Conservation (phyloP, 2,888 invertebrate species). For the Syritta pipiens region DNA sequence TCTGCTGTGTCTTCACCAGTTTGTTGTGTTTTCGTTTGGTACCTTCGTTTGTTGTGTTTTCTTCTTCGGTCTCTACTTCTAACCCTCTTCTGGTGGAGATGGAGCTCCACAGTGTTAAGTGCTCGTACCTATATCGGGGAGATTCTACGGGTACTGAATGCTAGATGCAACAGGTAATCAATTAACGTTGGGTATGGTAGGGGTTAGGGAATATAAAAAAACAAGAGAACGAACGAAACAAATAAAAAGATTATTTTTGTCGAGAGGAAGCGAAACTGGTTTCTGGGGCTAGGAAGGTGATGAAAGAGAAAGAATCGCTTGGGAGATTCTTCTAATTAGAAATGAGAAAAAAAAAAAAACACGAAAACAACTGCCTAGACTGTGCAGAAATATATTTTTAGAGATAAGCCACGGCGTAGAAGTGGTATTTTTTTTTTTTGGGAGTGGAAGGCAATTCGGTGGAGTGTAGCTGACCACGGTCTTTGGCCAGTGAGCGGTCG, state of each 20-base stretch:
- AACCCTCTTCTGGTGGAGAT: conserved; percentile 29
- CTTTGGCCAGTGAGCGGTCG: too few species aligned
- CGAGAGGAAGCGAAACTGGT: conserved; percentile 55
- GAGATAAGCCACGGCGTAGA: too few species aligned
- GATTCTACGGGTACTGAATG: conserved; percentile 30
- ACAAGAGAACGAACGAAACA: background rate
- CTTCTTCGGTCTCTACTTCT: conserved; percentile 1
- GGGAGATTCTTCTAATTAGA: conserved; percentile 47
- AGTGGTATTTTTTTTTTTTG: too few species aligned
- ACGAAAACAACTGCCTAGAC: background rate
- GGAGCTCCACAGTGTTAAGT: background rate
- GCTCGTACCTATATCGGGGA: conserved; percentile 4
- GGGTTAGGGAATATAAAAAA: conserved; percentile 7
- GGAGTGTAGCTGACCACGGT: too few species aligned
- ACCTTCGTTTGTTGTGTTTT: conserved; percentile 8
- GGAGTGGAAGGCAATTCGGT: too few species aligned
- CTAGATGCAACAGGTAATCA: conserved; percentile 64
- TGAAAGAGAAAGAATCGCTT: conserved; percentile 12
- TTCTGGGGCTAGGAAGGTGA: conserved; percentile 24
- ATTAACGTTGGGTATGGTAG: conserved; percentile 30
- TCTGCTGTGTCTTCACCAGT: background rate
- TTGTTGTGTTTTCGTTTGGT: background rate
- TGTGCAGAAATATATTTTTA: conserved; percentile 11
- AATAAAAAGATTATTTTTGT: conserved; percentile 8
- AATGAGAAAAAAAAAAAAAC: background rate